These are phyloP conservation scores for Macrobrachium rosenbergii DNA, from an alignment of 1,140 invertebrate species.

Conservation along the genomic window DNA sequence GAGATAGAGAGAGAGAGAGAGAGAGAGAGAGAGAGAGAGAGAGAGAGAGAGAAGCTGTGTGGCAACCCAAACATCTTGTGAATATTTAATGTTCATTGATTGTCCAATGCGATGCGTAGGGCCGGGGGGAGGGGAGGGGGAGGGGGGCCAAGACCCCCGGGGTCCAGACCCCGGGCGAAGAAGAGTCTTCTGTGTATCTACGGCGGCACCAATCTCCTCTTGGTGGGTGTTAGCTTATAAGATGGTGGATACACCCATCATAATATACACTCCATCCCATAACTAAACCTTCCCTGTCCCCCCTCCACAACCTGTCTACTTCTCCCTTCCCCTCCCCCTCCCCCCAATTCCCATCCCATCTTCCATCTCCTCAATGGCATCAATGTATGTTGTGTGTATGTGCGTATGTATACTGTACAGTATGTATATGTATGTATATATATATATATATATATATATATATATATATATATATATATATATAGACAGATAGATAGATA, in stretches of 20 bases:
- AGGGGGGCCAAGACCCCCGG: background rate
- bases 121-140: background rate
- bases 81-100: constrained; percentile 58
- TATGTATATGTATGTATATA: no score
- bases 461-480: no score
- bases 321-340: background rate
- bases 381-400: no score
- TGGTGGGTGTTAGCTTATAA: background rate
- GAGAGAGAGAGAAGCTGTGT: constrained; percentile 37
- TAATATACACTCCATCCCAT: background rate
- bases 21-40: constrained; percentile 48
- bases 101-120: constrained; percentile 46
- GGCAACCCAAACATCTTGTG: constrained; percentile 47
- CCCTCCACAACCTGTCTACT: background rate
- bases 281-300: background rate
- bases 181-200: background rate
- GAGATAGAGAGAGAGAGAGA: background rate
- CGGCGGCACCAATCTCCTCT: no score
- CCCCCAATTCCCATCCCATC: background rate
- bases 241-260: background rate
- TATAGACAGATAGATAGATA: no score
- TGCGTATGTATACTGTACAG: no score
- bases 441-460: no score
- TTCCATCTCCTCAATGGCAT: no score
- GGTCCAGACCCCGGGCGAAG: background rate